Evolutionary conservation across 2,797 vertebrate species (phyloP).

Genomic region (Sebastes dallii): DNA sequence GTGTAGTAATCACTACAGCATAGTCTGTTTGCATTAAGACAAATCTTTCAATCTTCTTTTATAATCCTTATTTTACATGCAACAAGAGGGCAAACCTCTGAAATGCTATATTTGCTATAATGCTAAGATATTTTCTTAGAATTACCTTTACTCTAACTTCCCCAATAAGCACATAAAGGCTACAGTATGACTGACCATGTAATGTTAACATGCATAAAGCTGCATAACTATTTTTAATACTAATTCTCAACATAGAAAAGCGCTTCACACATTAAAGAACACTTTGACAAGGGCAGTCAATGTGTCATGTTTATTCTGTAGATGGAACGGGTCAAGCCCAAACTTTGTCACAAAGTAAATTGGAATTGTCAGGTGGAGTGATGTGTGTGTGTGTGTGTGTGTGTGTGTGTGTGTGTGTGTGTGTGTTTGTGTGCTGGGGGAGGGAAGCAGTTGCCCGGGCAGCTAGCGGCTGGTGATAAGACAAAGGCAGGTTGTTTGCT

Average conservation of each 20-base stretch:
- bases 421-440: not conserved
- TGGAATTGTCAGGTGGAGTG: conserved; percentile 34
- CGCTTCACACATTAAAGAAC: not conserved
- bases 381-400: not conserved
- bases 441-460: conserved; percentile 10
- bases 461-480: conserved; percentile 73
- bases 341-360: conserved; percentile 36
- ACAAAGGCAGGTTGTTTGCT: conserved; percentile 76
- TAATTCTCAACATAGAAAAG: not conserved
- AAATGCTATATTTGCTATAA: not conserved
- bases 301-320: not conserved
- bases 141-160: not conserved
- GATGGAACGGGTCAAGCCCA: not conserved
- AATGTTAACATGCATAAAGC: not conserved
- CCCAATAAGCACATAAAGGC: not conserved
- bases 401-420: not conserved
- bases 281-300: not conserved
- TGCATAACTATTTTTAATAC: not conserved
- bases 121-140: not conserved
- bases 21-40: not conserved
- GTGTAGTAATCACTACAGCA: not conserved
- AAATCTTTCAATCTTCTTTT: not conserved
- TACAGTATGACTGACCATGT: not conserved
- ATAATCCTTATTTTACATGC: not conserved
- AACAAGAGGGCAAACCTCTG: not conserved